Conservation (phyloP, 2,888 invertebrate genomes). For the Pheosia tremula region DNA sequence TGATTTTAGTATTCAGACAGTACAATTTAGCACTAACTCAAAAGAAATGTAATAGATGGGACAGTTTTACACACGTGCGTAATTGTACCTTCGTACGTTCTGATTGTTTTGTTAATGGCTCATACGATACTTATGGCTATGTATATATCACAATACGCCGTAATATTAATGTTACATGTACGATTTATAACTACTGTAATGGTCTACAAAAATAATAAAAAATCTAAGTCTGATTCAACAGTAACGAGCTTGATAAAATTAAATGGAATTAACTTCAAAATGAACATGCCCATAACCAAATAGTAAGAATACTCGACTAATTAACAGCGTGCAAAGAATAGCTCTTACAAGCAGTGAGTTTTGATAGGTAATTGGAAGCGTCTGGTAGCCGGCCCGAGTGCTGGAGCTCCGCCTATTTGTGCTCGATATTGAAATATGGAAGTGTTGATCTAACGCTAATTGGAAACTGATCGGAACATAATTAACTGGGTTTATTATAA, state of each 20-base stretch:
- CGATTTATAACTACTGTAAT: too few species aligned
- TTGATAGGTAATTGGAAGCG: conserved; percentile 55
- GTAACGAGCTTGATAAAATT: too few species aligned
- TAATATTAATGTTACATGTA: too few species aligned
- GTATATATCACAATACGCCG: too few species aligned
- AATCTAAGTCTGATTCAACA: too few species aligned
- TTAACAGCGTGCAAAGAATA: conserved; percentile 38
- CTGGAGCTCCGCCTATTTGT: conserved; percentile 26
- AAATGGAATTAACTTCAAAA: conserved; percentile 6
- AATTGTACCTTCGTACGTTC: neutral
- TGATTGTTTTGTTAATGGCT: neutral
- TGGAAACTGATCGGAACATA: conserved; percentile 36
- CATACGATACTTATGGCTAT: too few species aligned
- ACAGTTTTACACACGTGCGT: conserved; percentile 5
- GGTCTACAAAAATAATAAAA: too few species aligned
- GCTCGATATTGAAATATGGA: conserved; percentile 29
- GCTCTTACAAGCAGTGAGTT: conserved; percentile 43
- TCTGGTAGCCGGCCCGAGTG: conserved; percentile 18
- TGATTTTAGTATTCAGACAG: conserved; percentile 37
- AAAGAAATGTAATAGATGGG: conserved; percentile 18
- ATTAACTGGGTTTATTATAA: conserved; percentile 4
- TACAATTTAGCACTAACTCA: conserved; percentile 33
- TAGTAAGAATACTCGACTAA: conserved; percentile 21
- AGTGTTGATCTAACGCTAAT: conserved; percentile 39
- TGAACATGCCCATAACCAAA: conserved; percentile 13